Conservation (phyloP, 2,797 vertebrate genomes). For the Pseudomugil tenellus region DNA sequence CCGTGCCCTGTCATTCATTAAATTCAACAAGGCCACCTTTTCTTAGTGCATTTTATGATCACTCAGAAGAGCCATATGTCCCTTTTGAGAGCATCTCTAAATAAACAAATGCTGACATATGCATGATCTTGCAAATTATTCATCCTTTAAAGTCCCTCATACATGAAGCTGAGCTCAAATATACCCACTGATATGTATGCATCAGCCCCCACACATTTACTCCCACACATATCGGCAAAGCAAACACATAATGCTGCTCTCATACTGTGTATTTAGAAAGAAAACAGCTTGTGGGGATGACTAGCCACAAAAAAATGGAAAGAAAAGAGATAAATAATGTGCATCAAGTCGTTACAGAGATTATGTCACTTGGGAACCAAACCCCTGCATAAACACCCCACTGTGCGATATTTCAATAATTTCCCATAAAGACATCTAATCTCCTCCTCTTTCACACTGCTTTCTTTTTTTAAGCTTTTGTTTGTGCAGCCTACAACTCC, state of each 20-base stretch:
- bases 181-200: conserved; percentile 26
- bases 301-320: conserved; percentile 33
- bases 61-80: background rate
- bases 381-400: conserved; percentile 46
- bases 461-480: conserved; percentile 61
- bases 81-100: background rate
- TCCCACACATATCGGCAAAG: conserved; percentile 37
- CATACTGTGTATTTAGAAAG: conserved; percentile 44
- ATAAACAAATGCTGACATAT: background rate
- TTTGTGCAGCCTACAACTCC: conserved; percentile 63
- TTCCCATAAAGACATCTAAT: conserved; percentile 65
- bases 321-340: conserved; percentile 35
- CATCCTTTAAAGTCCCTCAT: conserved; percentile 4
- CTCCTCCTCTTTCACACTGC: conserved; percentile 29
- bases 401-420: conserved; percentile 64
- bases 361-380: conserved; percentile 57
- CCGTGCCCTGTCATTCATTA: conserved; percentile 4
- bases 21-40: background rate
- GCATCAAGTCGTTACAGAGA: conserved; percentile 48
- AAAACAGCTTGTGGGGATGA: conserved; percentile 52
- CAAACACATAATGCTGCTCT: conserved; percentile 49
- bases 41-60: background rate
- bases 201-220: conserved; percentile 19
- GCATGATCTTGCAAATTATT: conserved; percentile 16
- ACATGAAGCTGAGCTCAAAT: conserved; percentile 14